Evolutionary conservation across 2,113 vertebrate genomes (phyloP).

Genomic region (Platichthys flesus): DNA sequence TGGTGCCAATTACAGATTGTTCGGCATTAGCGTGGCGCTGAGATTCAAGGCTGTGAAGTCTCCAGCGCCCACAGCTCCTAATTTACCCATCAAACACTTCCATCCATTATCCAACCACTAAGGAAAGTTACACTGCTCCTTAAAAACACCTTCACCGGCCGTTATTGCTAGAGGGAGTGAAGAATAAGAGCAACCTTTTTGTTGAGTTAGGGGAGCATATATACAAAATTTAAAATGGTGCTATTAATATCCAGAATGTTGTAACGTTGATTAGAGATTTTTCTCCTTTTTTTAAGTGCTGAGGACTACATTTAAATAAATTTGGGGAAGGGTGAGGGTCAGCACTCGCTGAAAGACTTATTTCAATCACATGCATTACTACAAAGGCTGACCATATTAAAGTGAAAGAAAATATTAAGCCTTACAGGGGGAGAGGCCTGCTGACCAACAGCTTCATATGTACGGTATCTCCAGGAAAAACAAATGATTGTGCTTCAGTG

Average conservation of each 20-base stretch:
- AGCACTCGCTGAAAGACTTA: not conserved
- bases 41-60: conserved; percentile 63
- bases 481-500: too few species aligned
- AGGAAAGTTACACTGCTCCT: conserved; percentile 52
- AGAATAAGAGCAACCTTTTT: conserved; percentile 30
- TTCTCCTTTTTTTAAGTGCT: not conserved
- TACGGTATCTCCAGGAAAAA: too few species aligned
- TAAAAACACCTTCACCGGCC: conserved; percentile 47
- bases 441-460: too few species aligned
- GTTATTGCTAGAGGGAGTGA: conserved; percentile 24
- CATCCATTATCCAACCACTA: conserved; percentile 49
- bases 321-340: not conserved
- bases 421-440: too few species aligned
- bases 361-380: not conserved
- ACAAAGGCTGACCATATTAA: not conserved
- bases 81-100: conserved; percentile 73
- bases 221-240: conserved; percentile 24
- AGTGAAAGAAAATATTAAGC: not conserved
- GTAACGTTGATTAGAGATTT: not conserved
- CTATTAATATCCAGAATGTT: not conserved
- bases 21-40: conserved; percentile 58
- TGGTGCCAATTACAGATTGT: conserved; percentile 78
- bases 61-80: conserved; percentile 62
- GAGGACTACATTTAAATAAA: not conserved
- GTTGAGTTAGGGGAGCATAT: conserved; percentile 16